Percentiles rank a stretch among this genome's conserved stretches.
These are phyloP conservation scores for Lytechinus pictus DNA, from an alignment of 35 echinoderm and acorn worm genomes.

Conservation along the genomic window DNA sequence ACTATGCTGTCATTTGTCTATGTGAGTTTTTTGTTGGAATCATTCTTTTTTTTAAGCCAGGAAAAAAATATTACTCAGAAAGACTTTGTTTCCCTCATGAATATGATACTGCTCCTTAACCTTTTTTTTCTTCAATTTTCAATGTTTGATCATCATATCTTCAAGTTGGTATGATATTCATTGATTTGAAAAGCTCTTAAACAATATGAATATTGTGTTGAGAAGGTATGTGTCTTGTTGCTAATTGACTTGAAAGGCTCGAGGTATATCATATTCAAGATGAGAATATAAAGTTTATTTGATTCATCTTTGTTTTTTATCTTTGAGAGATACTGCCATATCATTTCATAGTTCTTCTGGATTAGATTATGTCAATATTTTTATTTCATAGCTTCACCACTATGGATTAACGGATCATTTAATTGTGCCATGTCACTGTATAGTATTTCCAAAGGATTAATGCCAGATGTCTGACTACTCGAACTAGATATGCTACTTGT, in stretches of 20 bases:
- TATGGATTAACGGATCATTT: neutral
- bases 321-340: neutral
- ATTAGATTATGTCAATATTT: neutral
- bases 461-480: neutral
- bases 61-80: too few relatives aligned
- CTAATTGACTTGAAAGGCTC: neutral
- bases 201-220: neutral
- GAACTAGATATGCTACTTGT: neutral
- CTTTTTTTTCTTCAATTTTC: too few relatives aligned
- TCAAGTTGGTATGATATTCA: neutral
- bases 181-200: neutral
- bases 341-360: neutral
- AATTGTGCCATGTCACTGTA: constrained; percentile 1
- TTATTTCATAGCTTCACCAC: neutral
- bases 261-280: neutral
- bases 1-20: neutral
- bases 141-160: neutral
- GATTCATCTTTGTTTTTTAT: neutral
- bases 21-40: neutral
- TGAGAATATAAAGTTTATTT: neutral
- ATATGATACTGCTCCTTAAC: too few relatives aligned
- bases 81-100: too few relatives aligned
- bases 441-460: neutral
- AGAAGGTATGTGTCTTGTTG: neutral
- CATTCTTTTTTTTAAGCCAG: too few relatives aligned